Evolutionary conservation across 2,797 vertebrate genomes (phyloP), one percentile per base, ranked within the genome.

Genomic region (Coracias cyanogaster): DNA sequence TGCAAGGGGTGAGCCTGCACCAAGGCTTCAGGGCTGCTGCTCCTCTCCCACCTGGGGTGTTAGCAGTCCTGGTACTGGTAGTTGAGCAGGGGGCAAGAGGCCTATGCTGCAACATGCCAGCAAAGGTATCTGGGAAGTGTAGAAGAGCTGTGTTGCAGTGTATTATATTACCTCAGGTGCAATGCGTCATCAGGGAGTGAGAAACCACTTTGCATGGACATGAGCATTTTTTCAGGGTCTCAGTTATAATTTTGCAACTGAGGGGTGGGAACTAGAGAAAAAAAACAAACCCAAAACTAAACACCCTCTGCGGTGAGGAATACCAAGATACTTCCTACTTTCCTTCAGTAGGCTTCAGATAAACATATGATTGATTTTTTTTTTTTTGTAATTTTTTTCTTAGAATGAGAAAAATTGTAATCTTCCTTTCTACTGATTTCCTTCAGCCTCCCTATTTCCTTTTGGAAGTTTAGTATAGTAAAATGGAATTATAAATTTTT

Each of bases 111-210:
- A 28, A 17, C 1, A 5, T 16, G 49, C 49, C 41, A 74, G 18
- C 21, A 39, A 12, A 73, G 49, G 31, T 39, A 26, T 26, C 16
- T 1, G 0, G 29, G 18, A 77, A 52, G 39, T 0, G 0, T 4
- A 29, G 48, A 43, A 62, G 25, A n/a, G 54, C 24, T 45, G 45
- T 13, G 19, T 35, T 17, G 43, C 29, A 15, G 46, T 19, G 43
- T 10, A 5, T 29, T 41, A 2, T 14, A 6, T 46, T 45, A 33
- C 18, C 15, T 46, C 19, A 9, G 35, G n/a, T 54, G 49, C 22
- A 58, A 39, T 22, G 58, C 2, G 1, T 65, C 49, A 31, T 25
- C 45, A 45, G 28, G 35, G 39, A 64, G 24, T 24, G 33, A 64
- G 65, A 77, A 88, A 78, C 6, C 19, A 8, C 19, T 88, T 58